Conservation (phyloP, 2,797 vertebrate genomes). For the Brachymystax lenok region DNA sequence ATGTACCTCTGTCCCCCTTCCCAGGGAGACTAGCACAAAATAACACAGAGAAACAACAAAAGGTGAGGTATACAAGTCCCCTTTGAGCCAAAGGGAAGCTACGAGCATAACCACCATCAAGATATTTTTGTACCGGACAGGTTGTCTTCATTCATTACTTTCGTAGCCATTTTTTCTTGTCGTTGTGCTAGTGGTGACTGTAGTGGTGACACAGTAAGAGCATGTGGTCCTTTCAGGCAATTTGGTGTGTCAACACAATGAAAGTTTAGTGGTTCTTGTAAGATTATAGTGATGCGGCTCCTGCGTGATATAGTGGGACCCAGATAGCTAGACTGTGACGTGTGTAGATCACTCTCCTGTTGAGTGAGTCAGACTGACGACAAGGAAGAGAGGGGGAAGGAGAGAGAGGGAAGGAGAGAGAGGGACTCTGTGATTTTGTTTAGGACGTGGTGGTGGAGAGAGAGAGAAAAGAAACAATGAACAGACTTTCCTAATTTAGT, state of each 20-base stretch:
- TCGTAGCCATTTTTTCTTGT: slow-evolving; percentile 14
- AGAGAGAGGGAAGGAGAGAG: not conserved
- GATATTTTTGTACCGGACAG: slow-evolving; percentile 25
- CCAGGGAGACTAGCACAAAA: not conserved
- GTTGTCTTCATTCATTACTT: slow-evolving; percentile 19
- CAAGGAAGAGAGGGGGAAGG: not conserved
- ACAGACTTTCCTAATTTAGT: no score
- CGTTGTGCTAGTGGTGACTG: not conserved
- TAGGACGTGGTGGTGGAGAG: not conserved
- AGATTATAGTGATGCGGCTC: not conserved
- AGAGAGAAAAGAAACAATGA: no score
- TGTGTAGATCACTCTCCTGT: not conserved
- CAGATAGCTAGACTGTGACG: not conserved
- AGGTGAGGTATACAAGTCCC: slow-evolving; percentile 33
- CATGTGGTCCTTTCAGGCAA: slow-evolving; percentile 1
- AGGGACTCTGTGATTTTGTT: not conserved
- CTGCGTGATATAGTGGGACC: no score
- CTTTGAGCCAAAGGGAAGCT: slow-evolving; percentile 14
- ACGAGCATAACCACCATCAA: slow-evolving; percentile 2
- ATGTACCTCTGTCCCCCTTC: slow-evolving; percentile 36
- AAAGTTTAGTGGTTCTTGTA: slow-evolving; percentile 6
- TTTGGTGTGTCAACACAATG: not conserved
- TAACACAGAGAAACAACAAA: slow-evolving; percentile 22
- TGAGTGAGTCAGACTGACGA: not conserved
- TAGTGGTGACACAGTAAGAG: not conserved